These are phyloP conservation scores for Galago senegalensis DNA, from an alignment of 2,797 vertebrate species.

Conservation along the genomic window DNA sequence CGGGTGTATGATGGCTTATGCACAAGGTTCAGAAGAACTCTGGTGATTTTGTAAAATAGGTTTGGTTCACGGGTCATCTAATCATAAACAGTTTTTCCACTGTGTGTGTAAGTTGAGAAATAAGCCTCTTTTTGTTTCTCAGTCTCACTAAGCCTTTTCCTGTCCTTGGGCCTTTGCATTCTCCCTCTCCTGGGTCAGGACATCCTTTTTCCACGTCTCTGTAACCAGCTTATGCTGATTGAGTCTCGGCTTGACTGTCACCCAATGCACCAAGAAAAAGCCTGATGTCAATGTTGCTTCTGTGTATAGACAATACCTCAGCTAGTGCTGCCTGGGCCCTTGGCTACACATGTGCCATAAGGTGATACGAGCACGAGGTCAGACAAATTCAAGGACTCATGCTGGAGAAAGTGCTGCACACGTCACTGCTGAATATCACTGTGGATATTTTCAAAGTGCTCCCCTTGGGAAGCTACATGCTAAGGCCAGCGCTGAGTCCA, in stretches of 20 bases:
- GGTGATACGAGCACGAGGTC: no score
- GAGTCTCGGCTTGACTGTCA: background rate
- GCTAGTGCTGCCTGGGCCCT: background rate
- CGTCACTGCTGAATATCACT: no score
- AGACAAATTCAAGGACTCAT: no score
- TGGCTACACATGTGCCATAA: background rate
- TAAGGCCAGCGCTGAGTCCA: no score
- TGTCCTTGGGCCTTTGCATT: background rate
- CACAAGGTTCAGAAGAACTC: background rate
- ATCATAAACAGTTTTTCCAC: slow-evolving; percentile 37
- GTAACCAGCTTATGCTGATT: background rate
- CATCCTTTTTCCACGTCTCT: background rate
- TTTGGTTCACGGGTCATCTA: background rate
- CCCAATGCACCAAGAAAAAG: background rate
- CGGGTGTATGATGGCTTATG: background rate
- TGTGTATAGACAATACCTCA: background rate
- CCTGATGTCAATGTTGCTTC: background rate
- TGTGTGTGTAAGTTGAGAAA: slow-evolving; percentile 44
- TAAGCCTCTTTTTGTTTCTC: slow-evolving; percentile 17
- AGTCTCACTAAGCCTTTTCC: background rate
- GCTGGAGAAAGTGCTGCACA: no score
- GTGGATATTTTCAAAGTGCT: no score
- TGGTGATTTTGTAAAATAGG: slow-evolving; percentile 50
- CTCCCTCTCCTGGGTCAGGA: background rate
- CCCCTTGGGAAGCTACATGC: no score